Conservation (phyloP, 2,797 vertebrate species). For the Apogon talboti region DNA sequence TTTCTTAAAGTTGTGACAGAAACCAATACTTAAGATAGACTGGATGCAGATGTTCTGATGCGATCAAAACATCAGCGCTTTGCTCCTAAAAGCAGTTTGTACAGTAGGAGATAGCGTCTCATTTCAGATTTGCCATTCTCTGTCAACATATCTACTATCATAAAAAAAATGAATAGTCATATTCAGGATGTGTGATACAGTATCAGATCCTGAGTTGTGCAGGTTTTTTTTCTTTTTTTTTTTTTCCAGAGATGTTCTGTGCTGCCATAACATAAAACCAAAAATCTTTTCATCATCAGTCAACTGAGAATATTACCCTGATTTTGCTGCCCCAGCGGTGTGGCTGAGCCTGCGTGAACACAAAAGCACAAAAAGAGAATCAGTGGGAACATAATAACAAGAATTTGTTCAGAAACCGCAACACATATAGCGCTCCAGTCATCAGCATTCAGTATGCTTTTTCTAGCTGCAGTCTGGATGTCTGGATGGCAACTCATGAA, state of each 20-base stretch:
- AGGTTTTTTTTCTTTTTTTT: not conserved
- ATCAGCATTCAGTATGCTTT: not conserved
- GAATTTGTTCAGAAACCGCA: slow-evolving; percentile 4
- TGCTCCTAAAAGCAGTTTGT: too few species aligned
- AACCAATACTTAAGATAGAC: not conserved
- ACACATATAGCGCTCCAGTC: not conserved
- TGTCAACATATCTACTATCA: not conserved
- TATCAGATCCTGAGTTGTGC: not conserved
- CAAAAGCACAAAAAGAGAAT: slow-evolving; percentile 5
- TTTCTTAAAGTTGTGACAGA: not conserved
- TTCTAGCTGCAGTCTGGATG: not conserved
- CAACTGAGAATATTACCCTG: not conserved
- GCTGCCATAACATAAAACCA: not conserved
- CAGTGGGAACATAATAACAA: not conserved
- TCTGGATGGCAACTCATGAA: not conserved
- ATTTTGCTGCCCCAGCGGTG: slow-evolving; percentile 23
- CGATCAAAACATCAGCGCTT: too few species aligned
- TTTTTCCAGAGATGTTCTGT: slow-evolving; percentile 1
- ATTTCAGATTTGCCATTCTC: not conserved
- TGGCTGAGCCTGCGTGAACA: slow-evolving; percentile 2
- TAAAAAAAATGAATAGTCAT: not conserved
- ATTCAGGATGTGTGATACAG: not conserved
- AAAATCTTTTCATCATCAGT: slow-evolving; percentile 15
- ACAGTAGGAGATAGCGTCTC: not conserved
- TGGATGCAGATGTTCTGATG: too few species aligned